Evolutionary conservation across 2,888 invertebrate species (phyloP).

Genomic region (Leptodirus hochenwartii): DNA sequence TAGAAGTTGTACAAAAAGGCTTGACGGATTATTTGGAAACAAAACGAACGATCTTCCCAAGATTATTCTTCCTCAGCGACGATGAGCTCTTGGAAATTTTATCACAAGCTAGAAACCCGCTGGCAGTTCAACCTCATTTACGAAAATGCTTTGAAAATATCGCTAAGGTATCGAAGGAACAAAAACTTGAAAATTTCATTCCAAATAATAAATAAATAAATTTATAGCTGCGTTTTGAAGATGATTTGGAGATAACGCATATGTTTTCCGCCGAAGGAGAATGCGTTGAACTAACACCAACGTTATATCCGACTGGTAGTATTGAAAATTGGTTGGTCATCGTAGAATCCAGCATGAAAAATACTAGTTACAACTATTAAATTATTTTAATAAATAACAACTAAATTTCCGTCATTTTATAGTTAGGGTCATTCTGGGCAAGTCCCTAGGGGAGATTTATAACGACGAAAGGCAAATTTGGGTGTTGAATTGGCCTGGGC

Average conservation of each 20-base stretch:
- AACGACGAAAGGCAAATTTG: constrained; percentile 34
- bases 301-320: constrained; percentile 49
- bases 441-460: constrained; percentile 28
- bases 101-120: constrained; percentile 59
- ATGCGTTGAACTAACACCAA: constrained; percentile 43
- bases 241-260: constrained; percentile 45
- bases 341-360: constrained; percentile 51
- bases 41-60: constrained; percentile 54
- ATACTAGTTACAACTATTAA: constrained; percentile 29
- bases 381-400: constrained; percentile 1
- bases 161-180: constrained; percentile 37
- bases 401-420: constrained; percentile 6
- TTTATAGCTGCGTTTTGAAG: constrained; percentile 43
- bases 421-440: constrained; percentile 29
- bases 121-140: constrained; percentile 64
- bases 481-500: constrained; percentile 65
- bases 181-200: not conserved
- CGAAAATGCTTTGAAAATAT: constrained; percentile 71
- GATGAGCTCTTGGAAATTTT: constrained; percentile 67
- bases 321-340: constrained; percentile 58
- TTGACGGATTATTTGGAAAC: constrained; percentile 61
- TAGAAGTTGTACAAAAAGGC: constrained; percentile 57
- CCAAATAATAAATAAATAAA: not conserved
- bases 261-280: constrained; percentile 68
- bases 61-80: constrained; percentile 69